A percentile compares a stretch with the other conserved stretches of the same genome.
Conservation (phyloP, 2,888 invertebrate species). For the Dichetophora obliterata region DNA sequence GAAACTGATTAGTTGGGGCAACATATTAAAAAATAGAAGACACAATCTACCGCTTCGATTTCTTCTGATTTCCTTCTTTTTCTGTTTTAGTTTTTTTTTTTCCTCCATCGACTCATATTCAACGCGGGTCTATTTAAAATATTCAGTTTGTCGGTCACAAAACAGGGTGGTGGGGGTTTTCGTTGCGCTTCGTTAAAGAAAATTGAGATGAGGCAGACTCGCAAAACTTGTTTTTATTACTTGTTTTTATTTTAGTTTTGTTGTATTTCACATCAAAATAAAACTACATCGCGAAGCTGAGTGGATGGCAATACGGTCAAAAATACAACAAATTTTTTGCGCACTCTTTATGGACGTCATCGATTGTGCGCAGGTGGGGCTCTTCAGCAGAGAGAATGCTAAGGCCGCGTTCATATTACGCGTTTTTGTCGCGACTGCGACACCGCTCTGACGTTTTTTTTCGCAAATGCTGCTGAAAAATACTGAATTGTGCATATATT, state of each 20-base stretch:
- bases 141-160: neutral
- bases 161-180: neutral
- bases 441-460: too few species aligned
- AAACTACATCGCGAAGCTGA: conserved; percentile 1
- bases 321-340: conserved; percentile 5
- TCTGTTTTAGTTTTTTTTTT: neutral
- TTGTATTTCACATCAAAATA: conserved; percentile 4
- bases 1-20: conserved; percentile 54
- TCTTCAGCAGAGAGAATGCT: too few species aligned
- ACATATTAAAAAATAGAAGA: conserved; percentile 43
- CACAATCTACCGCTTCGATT: conserved; percentile 1
- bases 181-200: conserved; percentile 8
- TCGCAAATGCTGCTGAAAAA: too few species aligned
- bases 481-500: too few species aligned
- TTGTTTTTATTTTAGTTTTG: neutral
- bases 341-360: neutral
- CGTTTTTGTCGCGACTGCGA: too few species aligned
- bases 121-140: conserved; percentile 31
- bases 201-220: neutral
- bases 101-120: conserved; percentile 7
- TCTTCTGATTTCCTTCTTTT: neutral
- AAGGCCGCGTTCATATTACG: too few species aligned
- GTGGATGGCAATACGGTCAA: neutral
- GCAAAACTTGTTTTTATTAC: conserved; percentile 8
- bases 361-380: neutral